Evolutionary conservation across 2,797 vertebrate genomes (phyloP), one percentile per base, ranked within the genome.

Genomic region (Ataeniobius toweri): DNA sequence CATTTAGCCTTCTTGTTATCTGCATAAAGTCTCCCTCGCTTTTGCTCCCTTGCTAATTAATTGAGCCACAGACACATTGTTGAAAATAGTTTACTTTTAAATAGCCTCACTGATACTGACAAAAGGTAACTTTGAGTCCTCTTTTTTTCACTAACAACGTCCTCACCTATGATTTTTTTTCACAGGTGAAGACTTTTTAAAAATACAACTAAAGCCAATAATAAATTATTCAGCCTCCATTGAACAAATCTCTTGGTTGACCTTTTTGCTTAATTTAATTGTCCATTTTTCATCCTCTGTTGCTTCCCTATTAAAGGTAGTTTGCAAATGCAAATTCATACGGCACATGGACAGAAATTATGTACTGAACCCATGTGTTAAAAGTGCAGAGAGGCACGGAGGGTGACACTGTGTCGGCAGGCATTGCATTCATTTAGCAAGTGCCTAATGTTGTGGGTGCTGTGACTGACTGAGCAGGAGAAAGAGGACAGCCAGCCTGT

Each of bases 401-500:
- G 67, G 67, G 53, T 68, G 79, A 78, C 71, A 39, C 77, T 81
- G 77, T 82, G 74, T 71, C 65, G 50, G 71, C 83, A 81, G 82
- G 80, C 59, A 3, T 61, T 79, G 74, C 76, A 53, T 88, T 90
- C 81, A 89, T 92, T 92, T 83, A 83, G 83, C 83, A 61, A 85
- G 86, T 80, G 63, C 81, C 80, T 82, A 77, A 86, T 79, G 81
- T 88, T 85, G 79, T 79, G 36, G 79, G 86, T 84, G 68, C 79
- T 82, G 77, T 83, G 86, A 83, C 80, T 88, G 86, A 80, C 79
- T 83, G 87, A 90, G 82, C 80, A 73, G 18, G 80, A 65, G 71
- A 74, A 82, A 75, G 88, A 89, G 77, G 72, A 78, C 80, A 91
- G 82, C 88, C 89, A 89, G 85, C 80, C 82, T 83, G 85, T 84